These are phyloP conservation scores for Poicephalus meyeri DNA, from an alignment of 2,113 vertebrate genomes.

Conservation along the genomic window DNA sequence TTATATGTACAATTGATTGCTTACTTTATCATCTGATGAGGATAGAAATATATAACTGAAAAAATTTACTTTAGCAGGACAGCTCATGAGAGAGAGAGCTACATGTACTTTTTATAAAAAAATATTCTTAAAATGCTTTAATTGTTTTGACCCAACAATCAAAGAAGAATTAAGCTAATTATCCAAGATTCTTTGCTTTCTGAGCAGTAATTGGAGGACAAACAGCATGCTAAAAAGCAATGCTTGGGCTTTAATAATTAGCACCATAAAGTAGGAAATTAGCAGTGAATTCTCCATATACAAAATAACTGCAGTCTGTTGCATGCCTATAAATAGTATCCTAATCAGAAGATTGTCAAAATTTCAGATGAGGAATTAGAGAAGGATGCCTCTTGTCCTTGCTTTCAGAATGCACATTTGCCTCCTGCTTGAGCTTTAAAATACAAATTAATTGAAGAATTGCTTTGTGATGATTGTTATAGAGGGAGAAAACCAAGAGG, in stretches of 20 bases:
- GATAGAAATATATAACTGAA: not conserved
- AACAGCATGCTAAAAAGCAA: not conserved
- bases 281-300: not conserved
- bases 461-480: not conserved
- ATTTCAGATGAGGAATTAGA: conserved; percentile 12
- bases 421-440: conserved; percentile 5
- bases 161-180: not conserved
- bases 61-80: not conserved
- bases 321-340: not conserved
- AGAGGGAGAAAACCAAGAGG: not conserved
- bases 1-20: not conserved
- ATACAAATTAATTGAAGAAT: conserved; percentile 18
- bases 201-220: not conserved
- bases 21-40: not conserved
- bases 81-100: not conserved
- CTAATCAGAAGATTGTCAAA: not conserved
- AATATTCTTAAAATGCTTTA: not conserved
- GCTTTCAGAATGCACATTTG: not conserved
- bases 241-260: not conserved
- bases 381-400: not conserved
- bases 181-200: not conserved
- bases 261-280: not conserved
- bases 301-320: not conserved
- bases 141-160: not conserved
- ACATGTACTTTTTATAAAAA: not conserved